Evolutionary conservation across 2,113 vertebrate genomes (phyloP), one percentile per base, ranked within the genome.

Genomic region (Strix aluco): DNA sequence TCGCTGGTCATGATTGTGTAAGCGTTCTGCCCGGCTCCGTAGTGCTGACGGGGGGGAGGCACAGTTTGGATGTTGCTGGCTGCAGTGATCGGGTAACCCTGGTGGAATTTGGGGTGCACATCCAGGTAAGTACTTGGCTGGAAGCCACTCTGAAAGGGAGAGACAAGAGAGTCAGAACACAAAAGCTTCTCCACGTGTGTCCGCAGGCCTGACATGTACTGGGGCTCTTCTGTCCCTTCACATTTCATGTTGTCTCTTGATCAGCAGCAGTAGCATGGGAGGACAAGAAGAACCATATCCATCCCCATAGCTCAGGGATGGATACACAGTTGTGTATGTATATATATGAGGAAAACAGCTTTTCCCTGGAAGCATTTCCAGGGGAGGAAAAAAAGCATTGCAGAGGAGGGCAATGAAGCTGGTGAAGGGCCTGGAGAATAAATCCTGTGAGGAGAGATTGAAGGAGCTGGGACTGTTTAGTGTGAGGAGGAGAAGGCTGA

Each of bases 111-210:
- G 62, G 95, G 51, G 46, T 96, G 95, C 74, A 95, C 2, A 0
- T 97, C 96, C 91, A 97, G 71, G 84, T 95, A 97, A 30, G 81
- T 30, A 77, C 66, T 16, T 2, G 86, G 47, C 55, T 97, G 97
- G 86, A 95, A 95, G 70, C 84, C 71, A 30, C 67, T 94, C 97
- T 97, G 92, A 57, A 97, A 96, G 42, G 38, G 71, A 96, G 94
- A 83, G 67, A 27, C 20, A 70, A 70, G 51, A 7, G 32, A 92
- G 55, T 96, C 77, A 94, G 47, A 92, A 88, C 34, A 63, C 30
- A 30, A 1, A 62, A 62, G 11, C 26, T 51, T 73, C 86, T 66
- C 34, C 47, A 20, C 29, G 16, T 26, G 40, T 69, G 26, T 26
- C 26, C 42, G 23, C 17, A 63, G 46, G 17, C 29, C 74, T 74